phyloP scores from a whole-genome alignment of 2,113 vertebrate species.

The Acanthochromis polyacanthus region DNA sequence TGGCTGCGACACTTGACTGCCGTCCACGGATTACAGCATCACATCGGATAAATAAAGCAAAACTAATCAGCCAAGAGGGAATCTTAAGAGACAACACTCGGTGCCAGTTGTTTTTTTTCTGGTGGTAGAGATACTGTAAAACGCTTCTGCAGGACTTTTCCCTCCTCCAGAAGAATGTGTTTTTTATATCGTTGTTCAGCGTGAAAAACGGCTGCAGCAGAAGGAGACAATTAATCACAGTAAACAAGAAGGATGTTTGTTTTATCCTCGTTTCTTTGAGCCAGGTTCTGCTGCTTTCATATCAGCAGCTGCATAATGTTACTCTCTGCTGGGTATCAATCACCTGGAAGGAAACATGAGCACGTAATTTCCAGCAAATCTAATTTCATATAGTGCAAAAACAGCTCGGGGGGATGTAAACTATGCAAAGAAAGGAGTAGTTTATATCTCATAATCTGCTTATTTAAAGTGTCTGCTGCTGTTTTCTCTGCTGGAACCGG shows the following conservation, averaged over 20 bases:
- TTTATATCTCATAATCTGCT: constrained; percentile 47
- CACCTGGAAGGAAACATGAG: constrained; percentile 38
- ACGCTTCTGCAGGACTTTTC: background rate
- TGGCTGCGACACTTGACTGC: background rate
- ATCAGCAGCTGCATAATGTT: constrained; percentile 25
- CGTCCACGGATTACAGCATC: constrained; percentile 23
- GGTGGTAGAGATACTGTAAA: background rate
- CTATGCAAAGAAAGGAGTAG: constrained; percentile 14
- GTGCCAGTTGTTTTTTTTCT: background rate
- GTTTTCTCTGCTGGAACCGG: constrained; percentile 15
- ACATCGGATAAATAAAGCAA: constrained; percentile 27
- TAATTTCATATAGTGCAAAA: constrained; percentile 35
- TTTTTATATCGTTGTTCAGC: constrained; percentile 5
- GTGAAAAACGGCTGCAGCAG: constrained; percentile 8
- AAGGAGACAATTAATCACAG: constrained; percentile 38
- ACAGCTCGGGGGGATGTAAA: constrained; percentile 28
- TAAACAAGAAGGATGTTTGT: constrained; percentile 21
- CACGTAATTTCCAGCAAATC: constrained; percentile 46
- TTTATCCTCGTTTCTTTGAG: constrained; percentile 31
- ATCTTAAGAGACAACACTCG: background rate
- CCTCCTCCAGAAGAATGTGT: constrained; percentile 1
- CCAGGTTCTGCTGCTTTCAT: constrained; percentile 5
- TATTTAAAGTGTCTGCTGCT: constrained; percentile 43
- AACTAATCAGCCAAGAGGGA: constrained; percentile 11
- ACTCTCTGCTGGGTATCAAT: constrained; percentile 45